Conservation (phyloP, 1,140 invertebrate genomes). For the Thrips palmi region DNA sequence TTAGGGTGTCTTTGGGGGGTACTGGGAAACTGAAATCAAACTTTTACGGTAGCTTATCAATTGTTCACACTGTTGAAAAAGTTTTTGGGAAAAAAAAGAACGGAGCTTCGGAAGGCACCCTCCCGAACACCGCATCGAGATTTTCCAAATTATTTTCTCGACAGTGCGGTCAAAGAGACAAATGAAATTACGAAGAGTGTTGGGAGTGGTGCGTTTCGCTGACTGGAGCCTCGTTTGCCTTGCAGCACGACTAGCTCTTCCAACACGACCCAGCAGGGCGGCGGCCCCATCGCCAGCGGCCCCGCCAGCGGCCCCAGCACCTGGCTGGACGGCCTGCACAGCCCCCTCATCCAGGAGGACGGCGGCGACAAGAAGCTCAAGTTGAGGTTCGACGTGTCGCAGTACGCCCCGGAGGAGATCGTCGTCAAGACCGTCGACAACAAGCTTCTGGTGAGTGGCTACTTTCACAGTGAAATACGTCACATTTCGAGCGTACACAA, state of each 20-base stretch:
- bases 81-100: no score
- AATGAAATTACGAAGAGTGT: not conserved
- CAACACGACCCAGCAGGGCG: slow-evolving; percentile 33
- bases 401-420: slow-evolving; percentile 88
- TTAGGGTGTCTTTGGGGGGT: no score
- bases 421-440: slow-evolving; percentile 93
- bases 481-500: no score
- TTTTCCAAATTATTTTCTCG: no score
- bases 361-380: slow-evolving; percentile 78
- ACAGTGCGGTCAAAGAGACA: no score
- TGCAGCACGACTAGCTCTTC: slow-evolving; percentile 34
- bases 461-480: no score
- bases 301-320: slow-evolving; percentile 31
- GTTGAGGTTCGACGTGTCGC: slow-evolving; percentile 82
- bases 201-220: not conserved
- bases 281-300: slow-evolving; percentile 22
- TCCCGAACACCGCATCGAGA: no score
- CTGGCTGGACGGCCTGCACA: slow-evolving; percentile 65
- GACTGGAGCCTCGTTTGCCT: slow-evolving; percentile 2
- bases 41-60: no score
- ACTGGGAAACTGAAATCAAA: no score
- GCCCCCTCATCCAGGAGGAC: slow-evolving; percentile 80
- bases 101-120: no score
- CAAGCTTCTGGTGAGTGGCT: slow-evolving; percentile 72
- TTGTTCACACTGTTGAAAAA: no score